Conservation (phyloP, 2,113 vertebrate genomes). For the Nibea coibor region DNA sequence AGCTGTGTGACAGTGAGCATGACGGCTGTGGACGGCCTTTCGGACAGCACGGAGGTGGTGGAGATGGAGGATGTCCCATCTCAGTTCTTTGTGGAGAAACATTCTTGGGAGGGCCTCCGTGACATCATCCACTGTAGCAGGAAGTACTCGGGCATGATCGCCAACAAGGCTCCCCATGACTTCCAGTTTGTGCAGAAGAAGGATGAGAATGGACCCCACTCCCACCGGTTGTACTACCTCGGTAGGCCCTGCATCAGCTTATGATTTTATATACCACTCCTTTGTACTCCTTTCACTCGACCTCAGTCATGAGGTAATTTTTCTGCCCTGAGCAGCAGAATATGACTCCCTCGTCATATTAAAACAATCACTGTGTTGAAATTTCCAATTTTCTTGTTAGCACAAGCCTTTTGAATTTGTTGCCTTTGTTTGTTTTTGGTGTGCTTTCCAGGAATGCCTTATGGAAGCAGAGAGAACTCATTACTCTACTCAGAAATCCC, state of each 20-base stretch:
- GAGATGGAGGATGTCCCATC: slow-evolving; percentile 90
- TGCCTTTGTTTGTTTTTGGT: slow-evolving; percentile 1
- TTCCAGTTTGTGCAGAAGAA: slow-evolving; percentile 97
- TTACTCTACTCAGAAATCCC: slow-evolving; percentile 98
- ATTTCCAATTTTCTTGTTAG: not conserved
- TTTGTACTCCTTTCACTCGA: not conserved
- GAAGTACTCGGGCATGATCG: slow-evolving; percentile 94
- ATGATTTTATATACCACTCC: not conserved
- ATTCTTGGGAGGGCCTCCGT: slow-evolving; percentile 96
- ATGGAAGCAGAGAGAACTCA: slow-evolving; percentile 97
- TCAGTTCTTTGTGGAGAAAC: slow-evolving; percentile 95
- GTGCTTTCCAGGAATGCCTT: slow-evolving; percentile 90
- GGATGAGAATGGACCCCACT: slow-evolving; percentile 92
- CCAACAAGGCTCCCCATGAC: slow-evolving; percentile 97
- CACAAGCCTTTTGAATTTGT: not conserved
- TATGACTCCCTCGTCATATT: slow-evolving; percentile 26
- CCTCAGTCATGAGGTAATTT: slow-evolving; percentile 9
- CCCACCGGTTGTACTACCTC: slow-evolving; percentile 96
- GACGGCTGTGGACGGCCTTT: slow-evolving; percentile 87
- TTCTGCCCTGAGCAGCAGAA: slow-evolving; percentile 5
- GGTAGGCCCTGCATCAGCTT: slow-evolving; percentile 82
- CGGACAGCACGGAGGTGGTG: slow-evolving; percentile 86
- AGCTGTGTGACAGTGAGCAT: slow-evolving; percentile 87
- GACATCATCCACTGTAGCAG: slow-evolving; percentile 97
- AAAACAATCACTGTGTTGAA: slow-evolving; percentile 6